A percentile compares a stretch with the other conserved stretches of the same genome.
Conservation (phyloP, 2,797 vertebrate genomes). For the Tadarida brasiliensis region DNA sequence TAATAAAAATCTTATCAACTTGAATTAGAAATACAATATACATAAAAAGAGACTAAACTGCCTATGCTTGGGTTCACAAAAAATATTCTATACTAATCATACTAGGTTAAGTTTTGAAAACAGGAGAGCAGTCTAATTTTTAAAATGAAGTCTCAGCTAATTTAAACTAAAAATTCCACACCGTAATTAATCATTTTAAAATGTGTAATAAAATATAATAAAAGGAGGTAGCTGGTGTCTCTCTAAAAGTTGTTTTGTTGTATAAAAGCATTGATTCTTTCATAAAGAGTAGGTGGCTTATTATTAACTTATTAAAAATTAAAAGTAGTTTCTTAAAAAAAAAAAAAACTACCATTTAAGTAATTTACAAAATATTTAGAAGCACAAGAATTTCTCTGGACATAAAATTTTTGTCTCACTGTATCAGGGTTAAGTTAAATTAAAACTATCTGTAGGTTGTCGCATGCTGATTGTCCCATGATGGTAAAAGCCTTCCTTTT, state of each 20-base stretch:
- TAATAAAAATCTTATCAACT: conserved; percentile 51
- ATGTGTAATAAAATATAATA: conserved; percentile 49
- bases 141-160: not conserved
- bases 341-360: not conserved
- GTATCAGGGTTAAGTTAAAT: conserved; percentile 14
- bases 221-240: not conserved
- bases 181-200: not conserved
- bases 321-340: not conserved
- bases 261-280: conserved; percentile 27
- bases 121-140: conserved; percentile 37
- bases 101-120: conserved; percentile 69
- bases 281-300: conserved; percentile 29
- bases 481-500: conserved; percentile 56
- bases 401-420: not conserved
- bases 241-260: conserved; percentile 3
- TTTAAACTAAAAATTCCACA: conserved; percentile 1
- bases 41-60: not conserved
- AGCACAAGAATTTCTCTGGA: not conserved
- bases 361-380: conserved; percentile 20
- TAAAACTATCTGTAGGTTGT: conserved; percentile 31
- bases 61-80: not conserved
- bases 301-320: conserved; percentile 55
- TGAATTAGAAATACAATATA: conserved; percentile 56
- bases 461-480: not conserved
- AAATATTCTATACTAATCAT: conserved; percentile 30